These are phyloP conservation scores for Cabera pusaria DNA, from an alignment of 2,888 invertebrate species.

Conservation along the genomic window DNA sequence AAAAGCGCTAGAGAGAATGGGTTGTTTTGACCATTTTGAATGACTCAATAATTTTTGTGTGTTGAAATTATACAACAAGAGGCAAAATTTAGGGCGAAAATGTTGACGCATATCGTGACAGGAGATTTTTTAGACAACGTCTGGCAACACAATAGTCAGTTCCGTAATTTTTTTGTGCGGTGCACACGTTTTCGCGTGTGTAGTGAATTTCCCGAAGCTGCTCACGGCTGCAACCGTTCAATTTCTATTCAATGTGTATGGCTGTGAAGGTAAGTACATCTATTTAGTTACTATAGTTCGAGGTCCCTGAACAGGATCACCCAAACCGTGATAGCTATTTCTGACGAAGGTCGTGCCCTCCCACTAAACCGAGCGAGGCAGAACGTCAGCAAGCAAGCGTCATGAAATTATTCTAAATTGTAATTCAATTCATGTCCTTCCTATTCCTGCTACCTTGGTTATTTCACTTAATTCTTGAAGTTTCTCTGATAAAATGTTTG, in stretches of 20 bases:
- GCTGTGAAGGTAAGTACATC: conserved; percentile 91
- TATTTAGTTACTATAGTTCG: too few relatives aligned
- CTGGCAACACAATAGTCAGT: conserved; percentile 56
- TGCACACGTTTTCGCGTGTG: conserved; percentile 79
- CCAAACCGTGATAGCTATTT: conserved; percentile 28
- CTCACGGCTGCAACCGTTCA: conserved; percentile 84
- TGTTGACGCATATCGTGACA: too few relatives aligned
- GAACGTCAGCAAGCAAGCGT: conserved; percentile 67
- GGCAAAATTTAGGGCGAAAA: too few relatives aligned
- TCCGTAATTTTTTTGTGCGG: conserved; percentile 67
- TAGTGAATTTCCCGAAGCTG: conserved; percentile 73
- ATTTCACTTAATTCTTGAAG: too few relatives aligned
- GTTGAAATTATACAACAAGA: too few relatives aligned
- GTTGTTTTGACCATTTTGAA: too few relatives aligned
- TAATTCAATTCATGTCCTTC: conserved; percentile 43
- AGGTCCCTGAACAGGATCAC: too few relatives aligned
- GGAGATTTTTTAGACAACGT: not conserved
- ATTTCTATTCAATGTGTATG: conserved; percentile 91
- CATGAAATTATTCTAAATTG: conserved; percentile 53
- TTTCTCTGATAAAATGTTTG: too few relatives aligned
- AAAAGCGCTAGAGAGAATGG: too few relatives aligned
- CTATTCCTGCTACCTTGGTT: too few relatives aligned
- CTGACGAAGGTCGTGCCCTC: conserved; percentile 63
- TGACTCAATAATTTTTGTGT: too few relatives aligned
- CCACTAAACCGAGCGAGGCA: conserved; percentile 41